Evolutionary conservation across 2,888 invertebrate genomes (phyloP).

Genomic region (Athalia rosae): DNA sequence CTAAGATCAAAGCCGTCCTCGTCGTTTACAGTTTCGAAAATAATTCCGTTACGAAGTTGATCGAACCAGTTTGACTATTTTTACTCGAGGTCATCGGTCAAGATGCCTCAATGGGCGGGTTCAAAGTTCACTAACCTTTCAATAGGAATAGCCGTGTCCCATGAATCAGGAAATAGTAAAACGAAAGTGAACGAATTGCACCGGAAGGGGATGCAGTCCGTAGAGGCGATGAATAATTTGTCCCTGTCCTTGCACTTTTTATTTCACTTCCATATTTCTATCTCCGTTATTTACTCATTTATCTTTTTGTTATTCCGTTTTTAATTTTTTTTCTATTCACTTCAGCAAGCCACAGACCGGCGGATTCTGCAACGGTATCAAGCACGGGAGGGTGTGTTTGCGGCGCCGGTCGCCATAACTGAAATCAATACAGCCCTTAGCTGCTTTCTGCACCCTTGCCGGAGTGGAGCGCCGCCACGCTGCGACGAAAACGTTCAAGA

Average conservation of each 20-base stretch:
- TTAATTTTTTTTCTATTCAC: not conserved
- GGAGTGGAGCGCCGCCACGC: slow-evolving; percentile 31
- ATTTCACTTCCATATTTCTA: slow-evolving; percentile 42
- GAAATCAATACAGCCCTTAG: slow-evolving; percentile 67
- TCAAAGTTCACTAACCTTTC: slow-evolving; percentile 34
- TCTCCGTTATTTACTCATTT: not conserved
- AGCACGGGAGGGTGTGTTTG: slow-evolving; percentile 44
- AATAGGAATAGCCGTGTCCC: slow-evolving; percentile 14
- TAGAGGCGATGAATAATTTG: not conserved
- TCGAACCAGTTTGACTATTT: not conserved
- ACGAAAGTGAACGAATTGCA: not conserved
- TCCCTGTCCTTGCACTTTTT: not conserved
- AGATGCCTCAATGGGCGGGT: not conserved
- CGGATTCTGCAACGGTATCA: slow-evolving; percentile 19
- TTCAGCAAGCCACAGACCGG: slow-evolving; percentile 17
- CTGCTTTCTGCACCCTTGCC: slow-evolving; percentile 20
- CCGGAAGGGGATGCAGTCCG: not conserved
- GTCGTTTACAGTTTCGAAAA: too few relatives aligned
- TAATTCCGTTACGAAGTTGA: too few relatives aligned
- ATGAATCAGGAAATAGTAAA: slow-evolving; percentile 7
- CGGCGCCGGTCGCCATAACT: slow-evolving; percentile 65
- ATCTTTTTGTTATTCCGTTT: not conserved
- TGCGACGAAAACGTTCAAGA: slow-evolving; percentile 29
- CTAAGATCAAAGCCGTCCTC: too few relatives aligned
- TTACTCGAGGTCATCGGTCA: not conserved